Percentiles rank a stretch among this genome's conserved stretches.
Conservation (phyloP, 2,888 invertebrate species). For the Perizoma affinitatum region DNA sequence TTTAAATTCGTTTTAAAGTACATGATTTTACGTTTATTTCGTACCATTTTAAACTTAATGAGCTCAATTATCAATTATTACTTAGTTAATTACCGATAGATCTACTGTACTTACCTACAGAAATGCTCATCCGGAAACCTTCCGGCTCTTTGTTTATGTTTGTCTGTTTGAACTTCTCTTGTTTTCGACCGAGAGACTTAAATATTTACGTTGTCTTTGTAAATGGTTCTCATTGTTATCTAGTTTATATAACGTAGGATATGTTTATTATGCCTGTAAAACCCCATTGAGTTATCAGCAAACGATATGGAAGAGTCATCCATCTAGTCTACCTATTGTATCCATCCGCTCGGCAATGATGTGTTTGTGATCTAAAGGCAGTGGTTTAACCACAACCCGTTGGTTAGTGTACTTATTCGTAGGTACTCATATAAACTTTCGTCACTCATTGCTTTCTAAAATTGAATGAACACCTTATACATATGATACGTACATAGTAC, state of each 20-base stretch:
- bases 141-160: background rate
- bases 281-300: constrained; percentile 9
- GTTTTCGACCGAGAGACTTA: too few species aligned
- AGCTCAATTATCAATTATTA: background rate
- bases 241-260: background rate
- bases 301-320: constrained; percentile 20
- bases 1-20: constrained; percentile 31
- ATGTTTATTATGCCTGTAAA: constrained; percentile 3
- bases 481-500: too few species aligned
- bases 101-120: too few species aligned
- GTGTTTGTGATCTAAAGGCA: constrained; percentile 2
- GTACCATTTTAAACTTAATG: constrained; percentile 11
- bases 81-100: too few species aligned
- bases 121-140: too few species aligned
- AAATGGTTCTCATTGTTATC: constrained; percentile 3
- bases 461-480: too few species aligned
- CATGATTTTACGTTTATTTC: constrained; percentile 18
- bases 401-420: background rate
- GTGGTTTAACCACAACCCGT: constrained; percentile 9
- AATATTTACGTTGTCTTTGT: too few species aligned
- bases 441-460: background rate
- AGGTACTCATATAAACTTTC: background rate
- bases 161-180: too few species aligned
- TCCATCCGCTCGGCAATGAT: constrained; percentile 16
- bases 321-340: constrained; percentile 3